A percentile compares a stretch with the other conserved stretches of the same genome.
Evolutionary conservation across 2,113 vertebrate species (phyloP).

Genomic region (Osmerus mordax): DNA sequence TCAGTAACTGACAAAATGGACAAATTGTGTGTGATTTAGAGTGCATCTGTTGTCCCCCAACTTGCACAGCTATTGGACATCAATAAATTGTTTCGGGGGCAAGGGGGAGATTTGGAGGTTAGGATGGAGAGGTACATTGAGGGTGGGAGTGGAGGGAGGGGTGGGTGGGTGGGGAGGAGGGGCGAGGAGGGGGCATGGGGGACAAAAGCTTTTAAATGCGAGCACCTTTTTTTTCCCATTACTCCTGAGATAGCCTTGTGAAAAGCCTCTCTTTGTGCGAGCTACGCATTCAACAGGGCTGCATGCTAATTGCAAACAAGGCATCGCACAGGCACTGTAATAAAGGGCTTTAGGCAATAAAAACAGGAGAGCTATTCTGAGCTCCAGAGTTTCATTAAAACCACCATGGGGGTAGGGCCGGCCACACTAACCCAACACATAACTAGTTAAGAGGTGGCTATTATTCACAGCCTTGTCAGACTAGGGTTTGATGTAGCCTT

Average conservation of each 20-base stretch:
- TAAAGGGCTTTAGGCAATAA: conserved; percentile 64
- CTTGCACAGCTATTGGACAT: too few relatives aligned
- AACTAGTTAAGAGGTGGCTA: not conserved
- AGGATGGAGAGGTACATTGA: too few relatives aligned
- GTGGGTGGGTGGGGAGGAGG: too few relatives aligned
- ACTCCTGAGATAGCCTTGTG: conserved; percentile 65
- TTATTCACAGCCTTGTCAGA: too few relatives aligned
- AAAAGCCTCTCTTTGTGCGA: conserved; percentile 67
- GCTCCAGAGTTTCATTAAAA: conserved; percentile 65
- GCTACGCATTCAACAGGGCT: conserved; percentile 62
- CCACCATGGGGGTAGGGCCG: not conserved
- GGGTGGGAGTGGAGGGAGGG: too few relatives aligned
- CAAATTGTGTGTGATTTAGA: too few relatives aligned
- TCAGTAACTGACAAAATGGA: too few relatives aligned
- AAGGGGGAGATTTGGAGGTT: too few relatives aligned
- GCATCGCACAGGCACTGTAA: conserved; percentile 62
- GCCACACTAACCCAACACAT: not conserved
- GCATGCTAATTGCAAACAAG: conserved; percentile 73
- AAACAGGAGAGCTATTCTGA: conserved; percentile 58
- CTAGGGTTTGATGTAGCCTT: too few relatives aligned
- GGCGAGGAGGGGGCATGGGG: conserved; percentile 52
- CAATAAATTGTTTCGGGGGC: too few relatives aligned
- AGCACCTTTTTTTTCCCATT: conserved; percentile 69
- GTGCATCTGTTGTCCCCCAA: too few relatives aligned
- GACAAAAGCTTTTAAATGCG: conserved; percentile 73